phyloP scores from a whole-genome alignment of 1,140 invertebrate species.

The Platorchestia sp. region DNA sequence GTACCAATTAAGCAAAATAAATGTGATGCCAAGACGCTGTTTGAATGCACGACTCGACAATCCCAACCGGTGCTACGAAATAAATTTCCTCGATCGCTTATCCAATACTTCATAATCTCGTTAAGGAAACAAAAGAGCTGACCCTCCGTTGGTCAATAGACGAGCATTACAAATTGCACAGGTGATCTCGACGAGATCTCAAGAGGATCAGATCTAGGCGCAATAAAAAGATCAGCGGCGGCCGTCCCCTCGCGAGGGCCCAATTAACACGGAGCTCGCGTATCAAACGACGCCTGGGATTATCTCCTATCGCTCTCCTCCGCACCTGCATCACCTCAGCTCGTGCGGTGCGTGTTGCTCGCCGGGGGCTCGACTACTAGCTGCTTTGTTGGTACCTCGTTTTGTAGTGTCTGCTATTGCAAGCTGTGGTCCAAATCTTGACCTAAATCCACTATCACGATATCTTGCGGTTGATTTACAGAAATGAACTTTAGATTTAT shows the following conservation, averaged over 20 bases:
- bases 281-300: background rate
- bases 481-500: too few relatives aligned
- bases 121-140: background rate
- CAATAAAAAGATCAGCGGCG: conserved; percentile 16
- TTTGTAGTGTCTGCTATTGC: too few relatives aligned
- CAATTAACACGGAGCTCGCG: conserved; percentile 12
- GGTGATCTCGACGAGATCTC: conserved; percentile 20
- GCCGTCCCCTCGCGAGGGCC: background rate
- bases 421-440: too few relatives aligned
- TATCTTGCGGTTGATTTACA: too few relatives aligned
- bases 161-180: background rate
- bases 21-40: background rate
- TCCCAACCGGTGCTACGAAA: background rate
- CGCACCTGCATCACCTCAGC: background rate
- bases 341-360: background rate
- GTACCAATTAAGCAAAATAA: background rate
- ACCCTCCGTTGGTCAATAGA: conserved; percentile 22
- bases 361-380: background rate
- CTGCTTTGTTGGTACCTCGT: too few relatives aligned
- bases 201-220: background rate
- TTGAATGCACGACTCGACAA: background rate
- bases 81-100: background rate
- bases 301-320: background rate
- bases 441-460: too few relatives aligned
- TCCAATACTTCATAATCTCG: background rate